phyloP scores from a whole-genome alignment of 2,797 vertebrate genomes.

The Notolabrus celidotus region DNA sequence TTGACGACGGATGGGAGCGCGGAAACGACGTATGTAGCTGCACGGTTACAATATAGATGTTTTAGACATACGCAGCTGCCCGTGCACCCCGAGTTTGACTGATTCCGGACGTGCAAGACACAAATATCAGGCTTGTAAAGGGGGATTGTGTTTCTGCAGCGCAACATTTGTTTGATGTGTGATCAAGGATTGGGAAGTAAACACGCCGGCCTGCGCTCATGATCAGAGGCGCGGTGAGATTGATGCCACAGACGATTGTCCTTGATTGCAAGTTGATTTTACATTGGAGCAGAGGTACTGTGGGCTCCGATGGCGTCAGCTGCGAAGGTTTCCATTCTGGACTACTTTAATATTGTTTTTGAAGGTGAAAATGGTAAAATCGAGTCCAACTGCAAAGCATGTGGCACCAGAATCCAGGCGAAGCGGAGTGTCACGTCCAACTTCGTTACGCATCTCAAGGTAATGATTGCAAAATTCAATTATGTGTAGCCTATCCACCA shows the following conservation, averaged over 20 bases:
- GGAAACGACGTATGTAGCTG: conserved; percentile 59
- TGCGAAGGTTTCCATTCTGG: conserved; percentile 88
- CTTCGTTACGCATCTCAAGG: conserved; percentile 90
- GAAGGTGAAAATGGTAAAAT: conserved; percentile 90
- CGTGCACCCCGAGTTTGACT: conserved; percentile 24
- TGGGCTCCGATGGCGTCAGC: conserved; percentile 85
- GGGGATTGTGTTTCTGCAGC: conserved; percentile 58
- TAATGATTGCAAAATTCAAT: conserved; percentile 62
- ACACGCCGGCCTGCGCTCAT: conserved; percentile 73
- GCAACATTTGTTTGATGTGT: conserved; percentile 43
- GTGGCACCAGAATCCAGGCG: conserved; percentile 88
- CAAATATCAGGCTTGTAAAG: conserved; percentile 47
- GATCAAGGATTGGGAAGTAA: conserved; percentile 62
- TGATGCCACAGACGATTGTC: conserved; percentile 57
- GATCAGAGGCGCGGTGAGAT: conserved; percentile 61
- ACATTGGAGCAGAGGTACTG: conserved; percentile 57
- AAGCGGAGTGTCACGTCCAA: conserved; percentile 89
- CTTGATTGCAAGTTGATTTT: conserved; percentile 73
- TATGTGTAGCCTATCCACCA: background rate
- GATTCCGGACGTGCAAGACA: conserved; percentile 52
- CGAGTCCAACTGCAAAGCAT: conserved; percentile 89
- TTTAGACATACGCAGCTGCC: conserved; percentile 64
- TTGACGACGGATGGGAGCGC: conserved; percentile 64
- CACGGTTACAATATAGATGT: conserved; percentile 49
- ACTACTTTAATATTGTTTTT: conserved; percentile 90